Evolutionary conservation across 2,797 vertebrate genomes (phyloP).

Genomic region (Chelmon rostratus): DNA sequence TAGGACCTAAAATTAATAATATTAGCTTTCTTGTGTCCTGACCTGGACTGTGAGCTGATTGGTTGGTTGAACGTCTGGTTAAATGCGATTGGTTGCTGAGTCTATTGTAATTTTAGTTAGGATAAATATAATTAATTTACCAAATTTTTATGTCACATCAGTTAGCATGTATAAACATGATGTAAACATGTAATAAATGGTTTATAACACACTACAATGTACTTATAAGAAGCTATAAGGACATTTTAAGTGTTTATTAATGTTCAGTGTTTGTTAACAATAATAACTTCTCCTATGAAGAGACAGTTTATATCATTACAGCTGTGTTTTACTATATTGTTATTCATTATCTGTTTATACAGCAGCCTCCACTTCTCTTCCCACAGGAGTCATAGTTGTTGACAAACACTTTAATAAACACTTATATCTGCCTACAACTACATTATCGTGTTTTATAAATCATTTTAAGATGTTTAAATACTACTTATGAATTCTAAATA

Average conservation of each 20-base stretch:
- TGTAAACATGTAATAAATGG: not conserved
- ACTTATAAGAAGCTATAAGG: not conserved
- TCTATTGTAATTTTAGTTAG: slow-evolving; percentile 26
- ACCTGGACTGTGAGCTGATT: not conserved
- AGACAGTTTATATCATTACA: not conserved
- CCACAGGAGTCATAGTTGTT: not conserved
- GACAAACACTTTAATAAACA: not conserved
- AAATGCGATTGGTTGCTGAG: not conserved
- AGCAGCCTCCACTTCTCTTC: not conserved
- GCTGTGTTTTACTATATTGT: not conserved
- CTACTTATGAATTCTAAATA: not conserved
- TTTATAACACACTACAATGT: not conserved
- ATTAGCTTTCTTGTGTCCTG: not conserved
- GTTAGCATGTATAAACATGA: too few relatives aligned
- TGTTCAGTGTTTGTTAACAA: not conserved
- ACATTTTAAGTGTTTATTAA: not conserved
- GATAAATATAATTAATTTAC: not conserved
- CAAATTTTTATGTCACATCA: slow-evolving; percentile 25
- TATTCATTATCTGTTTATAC: not conserved
- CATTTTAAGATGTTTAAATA: not conserved
- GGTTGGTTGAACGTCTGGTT: not conserved
- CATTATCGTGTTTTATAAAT: not conserved
- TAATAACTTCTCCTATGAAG: too few relatives aligned
- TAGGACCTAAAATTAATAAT: not conserved
- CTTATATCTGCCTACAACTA: not conserved